Percentiles rank a stretch among this genome's conserved stretches.
phyloP scores from a whole-genome alignment of 2,888 invertebrate species.

The Sarcophaga rosellei region DNA sequence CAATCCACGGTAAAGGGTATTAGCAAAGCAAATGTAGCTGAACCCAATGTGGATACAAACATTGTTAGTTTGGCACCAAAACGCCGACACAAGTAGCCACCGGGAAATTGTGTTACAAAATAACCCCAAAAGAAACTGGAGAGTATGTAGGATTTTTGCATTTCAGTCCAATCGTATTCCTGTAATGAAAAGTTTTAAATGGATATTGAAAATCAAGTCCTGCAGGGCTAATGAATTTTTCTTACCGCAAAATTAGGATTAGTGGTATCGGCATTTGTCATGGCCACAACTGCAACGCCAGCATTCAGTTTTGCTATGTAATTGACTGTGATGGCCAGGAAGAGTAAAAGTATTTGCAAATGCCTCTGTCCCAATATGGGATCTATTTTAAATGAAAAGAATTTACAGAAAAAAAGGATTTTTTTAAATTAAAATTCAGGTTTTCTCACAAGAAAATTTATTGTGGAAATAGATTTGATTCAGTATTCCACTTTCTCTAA shows the following conservation, averaged over 20 bases:
- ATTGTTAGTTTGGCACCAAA: constrained; percentile 87
- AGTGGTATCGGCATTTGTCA: constrained; percentile 83
- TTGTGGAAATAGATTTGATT: not conserved
- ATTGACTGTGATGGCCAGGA: constrained; percentile 84
- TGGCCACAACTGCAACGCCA: constrained; percentile 88
- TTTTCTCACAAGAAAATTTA: not conserved
- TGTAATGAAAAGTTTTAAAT: constrained; percentile 64
- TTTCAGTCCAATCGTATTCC: constrained; percentile 82
- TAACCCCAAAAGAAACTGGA: constrained; percentile 92
- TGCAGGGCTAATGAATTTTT: not conserved
- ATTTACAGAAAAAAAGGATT: too few relatives aligned
- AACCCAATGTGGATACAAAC: constrained; percentile 84
- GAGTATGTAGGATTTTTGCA: constrained; percentile 83
- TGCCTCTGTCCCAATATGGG: constrained; percentile 84
- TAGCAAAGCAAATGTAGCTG: constrained; percentile 85
- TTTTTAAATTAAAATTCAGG: not conserved
- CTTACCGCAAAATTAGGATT: constrained; percentile 82
- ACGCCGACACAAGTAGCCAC: constrained; percentile 87
- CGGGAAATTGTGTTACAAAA: constrained; percentile 84
- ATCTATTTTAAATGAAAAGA: constrained; percentile 75
- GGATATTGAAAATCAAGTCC: not conserved
- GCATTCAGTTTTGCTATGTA: constrained; percentile 86
- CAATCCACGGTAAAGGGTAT: constrained; percentile 86
- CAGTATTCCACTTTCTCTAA: not conserved
- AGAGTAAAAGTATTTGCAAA: constrained; percentile 84